Evolutionary conservation across 1,140 invertebrate genomes (phyloP).

Genomic region (Cecropterus lyciades): DNA sequence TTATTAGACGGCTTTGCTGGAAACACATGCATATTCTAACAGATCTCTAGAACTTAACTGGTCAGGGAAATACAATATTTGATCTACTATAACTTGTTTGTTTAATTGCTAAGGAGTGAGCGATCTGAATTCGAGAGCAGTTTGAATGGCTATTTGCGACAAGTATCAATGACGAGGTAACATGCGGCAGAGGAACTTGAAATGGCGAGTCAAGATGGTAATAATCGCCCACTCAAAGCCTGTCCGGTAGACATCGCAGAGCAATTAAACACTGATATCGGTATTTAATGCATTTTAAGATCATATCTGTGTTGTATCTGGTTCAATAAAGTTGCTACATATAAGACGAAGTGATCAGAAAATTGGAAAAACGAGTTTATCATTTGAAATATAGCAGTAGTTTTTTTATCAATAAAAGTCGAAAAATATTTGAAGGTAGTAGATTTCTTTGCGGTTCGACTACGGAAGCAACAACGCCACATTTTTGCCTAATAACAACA

Average conservation of each 20-base stretch:
- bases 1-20: too few relatives aligned
- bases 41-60: too few relatives aligned
- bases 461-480: too few relatives aligned
- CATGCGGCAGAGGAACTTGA: conserved; percentile 22
- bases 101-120: conserved; percentile 7
- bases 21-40: too few relatives aligned
- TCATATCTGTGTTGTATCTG: conserved; percentile 12
- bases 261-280: conserved; percentile 24
- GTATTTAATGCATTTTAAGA: conserved; percentile 24
- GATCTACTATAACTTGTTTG: conserved; percentile 2
- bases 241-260: conserved; percentile 12
- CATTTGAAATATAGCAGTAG: too few relatives aligned
- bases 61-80: too few relatives aligned
- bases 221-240: conserved; percentile 22
- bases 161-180: conserved; percentile 18
- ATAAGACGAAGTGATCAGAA: too few relatives aligned
- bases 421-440: too few relatives aligned
- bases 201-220: conserved; percentile 17
- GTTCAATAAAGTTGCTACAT: conserved; percentile 14
- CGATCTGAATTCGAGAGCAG: conserved; percentile 6
- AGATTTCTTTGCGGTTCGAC: too few relatives aligned
- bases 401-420: too few relatives aligned
- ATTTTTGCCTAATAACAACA: too few relatives aligned
- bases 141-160: conserved; percentile 1
- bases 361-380: too few relatives aligned